Percentiles rank a stretch among this genome's conserved stretches.
Conservation (phyloP, 2,113 vertebrate species). For the Brachyistius frenatus region DNA sequence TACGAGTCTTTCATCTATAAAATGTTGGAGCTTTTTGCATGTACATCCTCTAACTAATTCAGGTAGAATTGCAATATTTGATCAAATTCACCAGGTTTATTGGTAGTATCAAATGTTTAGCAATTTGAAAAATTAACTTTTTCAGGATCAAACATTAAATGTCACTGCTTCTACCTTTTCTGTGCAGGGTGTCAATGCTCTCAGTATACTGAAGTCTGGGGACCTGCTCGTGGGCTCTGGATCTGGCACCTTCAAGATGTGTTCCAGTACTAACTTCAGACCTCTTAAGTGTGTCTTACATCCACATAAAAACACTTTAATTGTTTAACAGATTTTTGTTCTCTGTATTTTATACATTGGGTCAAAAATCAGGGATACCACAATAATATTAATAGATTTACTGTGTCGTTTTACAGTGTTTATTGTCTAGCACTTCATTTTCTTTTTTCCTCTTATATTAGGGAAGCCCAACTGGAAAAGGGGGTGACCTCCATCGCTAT, state of each 20-base stretch:
- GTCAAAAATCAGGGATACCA: background rate
- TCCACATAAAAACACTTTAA: background rate
- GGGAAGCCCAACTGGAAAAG: constrained; percentile 87
- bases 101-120: too few species aligned
- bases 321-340: background rate
- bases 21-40: too few species aligned
- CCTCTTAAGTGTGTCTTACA: constrained; percentile 84
- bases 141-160: background rate
- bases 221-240: constrained; percentile 89
- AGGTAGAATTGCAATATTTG: too few species aligned
- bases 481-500: constrained; percentile 87
- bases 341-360: background rate
- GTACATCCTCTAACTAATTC: too few species aligned
- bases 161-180: constrained; percentile 19
- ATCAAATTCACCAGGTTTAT: too few species aligned
- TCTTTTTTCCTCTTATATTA: constrained; percentile 51
- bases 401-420: background rate
- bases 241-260: constrained; percentile 86
- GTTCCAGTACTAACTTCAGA: constrained; percentile 87
- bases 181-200: constrained; percentile 86
- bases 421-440: background rate
- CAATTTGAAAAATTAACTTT: too few species aligned
- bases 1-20: too few species aligned
- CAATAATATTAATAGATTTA: background rate
- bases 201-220: constrained; percentile 86